Evolutionary conservation across 1,140 invertebrate species (phyloP), one percentile per base, ranked within the genome.

Genomic region (Telenomus remus): DNA sequence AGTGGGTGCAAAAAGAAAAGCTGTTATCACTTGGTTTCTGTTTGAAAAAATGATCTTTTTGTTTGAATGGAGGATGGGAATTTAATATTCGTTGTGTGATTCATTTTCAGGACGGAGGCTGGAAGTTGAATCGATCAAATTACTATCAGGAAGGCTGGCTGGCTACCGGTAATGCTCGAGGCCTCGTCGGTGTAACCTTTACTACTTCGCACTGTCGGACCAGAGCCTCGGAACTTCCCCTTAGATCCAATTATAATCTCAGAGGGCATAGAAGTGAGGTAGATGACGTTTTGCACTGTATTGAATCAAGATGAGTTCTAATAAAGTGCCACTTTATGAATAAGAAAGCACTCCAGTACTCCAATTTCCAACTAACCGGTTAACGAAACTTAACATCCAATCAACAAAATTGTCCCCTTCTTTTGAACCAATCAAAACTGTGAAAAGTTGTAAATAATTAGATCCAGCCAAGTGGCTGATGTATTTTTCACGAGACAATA

Each of bases 131-230:
- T 87, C 91, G 96, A 70, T 94, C 94, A 78, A 97, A 97, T 90
- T 98, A 98, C 86, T 98, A 98, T 84, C 96, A 98, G 89, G 97
- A 98, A 87, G 97, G 97, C n/a, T 99, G 97, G 97, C 88, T 99
- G 81, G 96, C 97, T 48, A 97, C 95, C 39, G 97, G 97, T 72
- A 99, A 98, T 88, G 92, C 95, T 48, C 92, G 96, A 70, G 96
- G 97, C 14, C 94, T 98, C 70, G 96, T 98, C 59, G 97, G 97
- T 59, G 96, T 98, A 34, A 98, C 97, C 35, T 98, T 97, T 88
- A 98, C 97, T 27, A 96, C 96, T 14, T 95, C 95, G 55, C 95
- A 97, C 86, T 96, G 94, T 86, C 93, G 94, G 76, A 84, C 85
- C 27, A 93, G 93, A 80, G 91, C 92, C 61, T 91, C 93, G 63